These are phyloP conservation scores for Aethina tumida DNA, from an alignment of 1,140 invertebrate genomes.

Conservation along the genomic window DNA sequence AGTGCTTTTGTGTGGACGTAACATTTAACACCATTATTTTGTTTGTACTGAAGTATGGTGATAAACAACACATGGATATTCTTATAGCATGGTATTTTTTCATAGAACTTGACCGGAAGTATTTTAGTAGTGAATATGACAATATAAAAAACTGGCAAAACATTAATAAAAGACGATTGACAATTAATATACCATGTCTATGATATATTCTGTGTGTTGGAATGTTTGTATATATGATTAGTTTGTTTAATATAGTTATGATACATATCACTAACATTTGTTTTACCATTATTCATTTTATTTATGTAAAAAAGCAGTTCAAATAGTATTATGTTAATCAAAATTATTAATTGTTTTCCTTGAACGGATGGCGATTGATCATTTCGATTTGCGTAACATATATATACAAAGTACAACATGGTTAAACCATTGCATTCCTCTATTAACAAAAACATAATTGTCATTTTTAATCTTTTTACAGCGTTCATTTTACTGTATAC, in stretches of 20 bases:
- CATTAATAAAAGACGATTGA: not conserved
- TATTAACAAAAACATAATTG: not conserved
- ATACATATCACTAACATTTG: conserved; percentile 10
- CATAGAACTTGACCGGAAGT: no score
- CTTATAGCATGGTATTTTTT: no score
- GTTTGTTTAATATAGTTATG: conserved; percentile 5
- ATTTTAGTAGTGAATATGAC: no score
- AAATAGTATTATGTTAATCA: not conserved
- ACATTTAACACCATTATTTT: no score
- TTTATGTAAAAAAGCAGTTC: not conserved
- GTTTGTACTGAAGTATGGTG: no score
- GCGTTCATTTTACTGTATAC: conserved; percentile 4
- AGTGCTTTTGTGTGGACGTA: no score
- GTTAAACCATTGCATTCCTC: conserved; percentile 7
- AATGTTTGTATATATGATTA: not conserved
- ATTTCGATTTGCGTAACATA: no score
- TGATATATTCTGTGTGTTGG: not conserved
- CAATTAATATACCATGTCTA: no score
- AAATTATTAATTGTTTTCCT: no score
- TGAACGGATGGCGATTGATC: no score
- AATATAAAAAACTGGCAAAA: conserved; percentile 9
- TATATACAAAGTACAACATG: conserved; percentile 4
- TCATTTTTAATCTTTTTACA: conserved; percentile 4
- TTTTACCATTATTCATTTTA: conserved; percentile 1
- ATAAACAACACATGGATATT: no score